Evolutionary conservation across 2,113 vertebrate species (phyloP).

Genomic region (Antigone vipio): DNA sequence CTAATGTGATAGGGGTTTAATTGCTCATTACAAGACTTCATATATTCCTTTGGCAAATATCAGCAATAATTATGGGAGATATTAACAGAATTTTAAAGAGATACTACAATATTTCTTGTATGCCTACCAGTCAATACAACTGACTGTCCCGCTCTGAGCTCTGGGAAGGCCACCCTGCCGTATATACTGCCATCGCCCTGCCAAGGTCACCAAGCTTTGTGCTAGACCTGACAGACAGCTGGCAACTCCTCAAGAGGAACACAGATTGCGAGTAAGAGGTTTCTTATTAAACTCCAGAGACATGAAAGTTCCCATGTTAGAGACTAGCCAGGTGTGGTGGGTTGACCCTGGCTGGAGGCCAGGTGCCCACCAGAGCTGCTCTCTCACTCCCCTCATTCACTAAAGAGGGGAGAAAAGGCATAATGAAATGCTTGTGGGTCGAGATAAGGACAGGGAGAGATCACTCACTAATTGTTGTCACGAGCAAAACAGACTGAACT

Average conservation of each 20-base stretch:
- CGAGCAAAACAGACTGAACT: too few species aligned
- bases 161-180: neutral
- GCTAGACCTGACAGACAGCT: neutral
- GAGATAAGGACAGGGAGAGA: too few species aligned
- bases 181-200: neutral
- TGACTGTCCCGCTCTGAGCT: neutral
- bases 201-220: neutral
- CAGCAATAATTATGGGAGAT: neutral
- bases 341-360: too few species aligned
- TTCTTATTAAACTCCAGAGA: neutral
- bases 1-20: neutral
- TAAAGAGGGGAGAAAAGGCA: too few species aligned
- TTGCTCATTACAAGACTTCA: neutral
- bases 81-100: neutral
- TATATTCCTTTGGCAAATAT: neutral
- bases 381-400: too few species aligned
- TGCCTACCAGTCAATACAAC: neutral
- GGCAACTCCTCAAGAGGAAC: neutral
- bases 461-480: too few species aligned
- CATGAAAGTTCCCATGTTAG: neutral
- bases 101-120: neutral
- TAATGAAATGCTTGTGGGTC: too few species aligned
- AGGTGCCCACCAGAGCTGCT: too few species aligned
- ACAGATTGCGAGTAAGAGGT: accelerated
- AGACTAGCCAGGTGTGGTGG: neutral